Conservation (phyloP, 1,140 invertebrate species). For the Cotesia chilonis region DNA sequence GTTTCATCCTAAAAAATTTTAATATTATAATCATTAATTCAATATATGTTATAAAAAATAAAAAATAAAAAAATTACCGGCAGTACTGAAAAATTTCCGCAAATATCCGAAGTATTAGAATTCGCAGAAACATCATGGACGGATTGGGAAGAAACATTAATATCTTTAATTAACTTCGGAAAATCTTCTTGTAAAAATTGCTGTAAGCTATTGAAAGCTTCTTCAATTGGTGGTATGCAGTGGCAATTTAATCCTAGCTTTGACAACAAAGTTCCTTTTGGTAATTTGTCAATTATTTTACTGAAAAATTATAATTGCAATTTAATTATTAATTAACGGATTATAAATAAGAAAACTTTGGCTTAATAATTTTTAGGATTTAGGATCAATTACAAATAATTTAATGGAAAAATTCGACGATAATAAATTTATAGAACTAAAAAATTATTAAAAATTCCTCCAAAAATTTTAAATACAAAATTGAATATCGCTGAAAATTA, state of each 20-base stretch:
- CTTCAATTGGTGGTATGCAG: conserved; percentile 60
- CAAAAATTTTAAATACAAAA: too few species aligned
- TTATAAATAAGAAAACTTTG: too few species aligned
- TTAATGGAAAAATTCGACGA: too few species aligned
- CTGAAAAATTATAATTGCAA: conserved; percentile 46
- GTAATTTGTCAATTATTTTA: conserved; percentile 56
- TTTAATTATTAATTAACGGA: too few species aligned
- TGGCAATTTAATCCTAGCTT: conserved; percentile 57
- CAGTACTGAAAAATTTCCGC: conserved; percentile 58
- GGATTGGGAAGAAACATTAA: conserved; percentile 49
- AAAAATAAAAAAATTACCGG: conserved; percentile 53
- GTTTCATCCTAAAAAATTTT: conserved; percentile 72
- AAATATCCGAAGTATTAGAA: conserved; percentile 43
- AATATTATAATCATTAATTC: conserved; percentile 25
- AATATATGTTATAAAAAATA: conserved; percentile 24
- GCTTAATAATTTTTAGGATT: too few species aligned
- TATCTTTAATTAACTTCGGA: conserved; percentile 58
- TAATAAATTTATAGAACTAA: too few species aligned
- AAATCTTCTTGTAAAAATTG: conserved; percentile 64
- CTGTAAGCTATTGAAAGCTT: conserved; percentile 60
- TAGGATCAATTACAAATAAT: too few species aligned
- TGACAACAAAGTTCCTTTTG: conserved; percentile 55
- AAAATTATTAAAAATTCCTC: too few species aligned
- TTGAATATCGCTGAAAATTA: too few species aligned
- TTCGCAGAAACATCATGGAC: conserved; percentile 18